Conservation (phyloP, 30 jellyfish, hydroid and myxozoan species). For the Hydractinia echinata region DNA sequence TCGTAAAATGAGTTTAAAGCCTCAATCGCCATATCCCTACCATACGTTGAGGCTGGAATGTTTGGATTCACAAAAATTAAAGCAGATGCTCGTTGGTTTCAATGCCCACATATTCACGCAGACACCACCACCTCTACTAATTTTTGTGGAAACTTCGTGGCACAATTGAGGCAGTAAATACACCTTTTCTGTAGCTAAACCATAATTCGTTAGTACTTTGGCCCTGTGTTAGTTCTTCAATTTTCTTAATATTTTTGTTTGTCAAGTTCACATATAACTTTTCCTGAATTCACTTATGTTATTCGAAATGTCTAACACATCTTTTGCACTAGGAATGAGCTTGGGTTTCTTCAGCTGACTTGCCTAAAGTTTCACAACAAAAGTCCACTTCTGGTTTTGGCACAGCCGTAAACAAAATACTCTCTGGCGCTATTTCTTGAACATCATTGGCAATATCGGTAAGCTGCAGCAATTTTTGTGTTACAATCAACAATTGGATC, state of each 20-base stretch:
- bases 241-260: background rate
- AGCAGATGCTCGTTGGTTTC: conserved; percentile 35
- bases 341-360: background rate
- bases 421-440: conserved; percentile 17
- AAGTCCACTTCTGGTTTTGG: conserved; percentile 7
- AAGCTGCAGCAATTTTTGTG: conserved; percentile 6
- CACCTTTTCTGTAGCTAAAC: conserved; percentile 30
- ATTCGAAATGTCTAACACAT: background rate
- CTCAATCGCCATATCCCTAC: conserved; percentile 50
- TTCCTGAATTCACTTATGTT: conserved; percentile 2
- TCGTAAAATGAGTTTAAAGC: conserved; percentile 19
- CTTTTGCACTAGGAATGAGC: too few relatives aligned
- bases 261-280: background rate
- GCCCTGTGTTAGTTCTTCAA: background rate
- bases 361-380: conserved; percentile 3
- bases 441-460: conserved; percentile 34
- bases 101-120: conserved; percentile 24
- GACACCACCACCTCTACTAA: background rate
- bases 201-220: background rate
- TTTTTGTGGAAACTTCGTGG: conserved; percentile 9
- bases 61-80: background rate
- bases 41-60: conserved; percentile 52
- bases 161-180: conserved; percentile 50
- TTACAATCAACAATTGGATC: conserved; percentile 19
- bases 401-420: conserved; percentile 34